Percentiles rank a stretch among this genome's conserved stretches.
Evolutionary conservation across 2,113 vertebrate genomes (phyloP).

Genomic region (Vulpes lagopus): DNA sequence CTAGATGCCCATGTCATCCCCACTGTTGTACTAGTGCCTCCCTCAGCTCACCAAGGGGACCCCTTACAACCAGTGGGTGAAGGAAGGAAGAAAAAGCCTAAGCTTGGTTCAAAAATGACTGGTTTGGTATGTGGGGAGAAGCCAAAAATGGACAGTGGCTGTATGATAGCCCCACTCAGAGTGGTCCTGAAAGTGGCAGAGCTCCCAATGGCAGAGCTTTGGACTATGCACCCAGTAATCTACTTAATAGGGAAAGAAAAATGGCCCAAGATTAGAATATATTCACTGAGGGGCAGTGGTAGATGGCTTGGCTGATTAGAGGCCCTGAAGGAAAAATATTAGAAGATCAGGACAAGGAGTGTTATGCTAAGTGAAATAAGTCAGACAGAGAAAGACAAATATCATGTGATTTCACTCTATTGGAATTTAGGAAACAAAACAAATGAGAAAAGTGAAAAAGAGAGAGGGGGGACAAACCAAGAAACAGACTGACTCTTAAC

Average conservation of each 20-base stretch:
- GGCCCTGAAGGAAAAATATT: slow-evolving; percentile 38
- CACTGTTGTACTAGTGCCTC: neutral
- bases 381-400: neutral
- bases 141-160: neutral
- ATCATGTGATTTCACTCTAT: neutral
- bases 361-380: neutral
- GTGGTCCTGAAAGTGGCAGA: slow-evolving; percentile 14
- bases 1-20: neutral
- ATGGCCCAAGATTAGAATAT: neutral
- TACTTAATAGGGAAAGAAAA: slow-evolving; percentile 38
- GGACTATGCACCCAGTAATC: neutral
- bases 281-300: slow-evolving; percentile 19
- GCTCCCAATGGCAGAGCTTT: slow-evolving; percentile 28
- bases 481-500: neutral
- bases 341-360: slow-evolving; percentile 47
- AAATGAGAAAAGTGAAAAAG: neutral
- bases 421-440: neutral
- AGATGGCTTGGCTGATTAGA: slow-evolving; percentile 55
- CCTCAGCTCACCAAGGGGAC: neutral
- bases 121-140: slow-evolving; percentile 3
- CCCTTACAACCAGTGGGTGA: neutral
- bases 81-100: slow-evolving; percentile 19
- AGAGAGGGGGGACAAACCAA: neutral
- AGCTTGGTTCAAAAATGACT: slow-evolving; percentile 27
- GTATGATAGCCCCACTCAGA: neutral